Evolutionary conservation across 64 coral and sea anemone species (phyloP).

Genomic region (Actinia equina): DNA sequence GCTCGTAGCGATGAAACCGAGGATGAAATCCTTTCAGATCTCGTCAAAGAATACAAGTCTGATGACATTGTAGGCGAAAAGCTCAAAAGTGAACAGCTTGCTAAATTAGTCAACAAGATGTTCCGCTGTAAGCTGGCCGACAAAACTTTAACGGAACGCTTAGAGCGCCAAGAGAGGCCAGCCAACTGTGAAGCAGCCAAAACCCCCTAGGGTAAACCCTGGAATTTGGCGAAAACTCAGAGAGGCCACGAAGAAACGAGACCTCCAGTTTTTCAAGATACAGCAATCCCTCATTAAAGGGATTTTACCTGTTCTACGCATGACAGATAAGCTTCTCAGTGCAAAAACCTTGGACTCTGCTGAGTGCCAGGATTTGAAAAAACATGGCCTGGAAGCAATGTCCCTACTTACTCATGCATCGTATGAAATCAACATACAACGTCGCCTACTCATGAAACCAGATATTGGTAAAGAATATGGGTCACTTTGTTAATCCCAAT

Average conservation of each 20-base stretch:
- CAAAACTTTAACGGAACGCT: constrained; percentile 12
- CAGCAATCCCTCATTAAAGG: too few species aligned
- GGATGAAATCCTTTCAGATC: constrained; percentile 14
- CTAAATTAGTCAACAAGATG: constrained; percentile 19
- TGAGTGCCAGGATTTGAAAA: not conserved
- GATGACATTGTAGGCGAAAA: constrained; percentile 10
- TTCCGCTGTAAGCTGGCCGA: constrained; percentile 20
- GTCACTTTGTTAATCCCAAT: constrained; percentile 14
- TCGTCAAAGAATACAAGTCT: constrained; percentile 24
- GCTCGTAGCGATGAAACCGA: not conserved
- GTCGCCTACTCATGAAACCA: constrained; percentile 17
- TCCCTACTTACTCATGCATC: not conserved
- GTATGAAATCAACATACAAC: constrained; percentile 9
- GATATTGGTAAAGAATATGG: constrained; percentile 19
- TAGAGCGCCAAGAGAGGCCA: constrained; percentile 17
- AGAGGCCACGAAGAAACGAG: constrained; percentile 14
- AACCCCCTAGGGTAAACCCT: constrained; percentile 19
- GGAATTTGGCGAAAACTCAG: constrained; percentile 19
- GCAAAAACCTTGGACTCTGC: constrained; percentile 3
- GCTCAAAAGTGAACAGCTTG: constrained; percentile 9
- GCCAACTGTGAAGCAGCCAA: constrained; percentile 22
- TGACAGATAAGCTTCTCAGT: not conserved
- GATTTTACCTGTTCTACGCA: not conserved
- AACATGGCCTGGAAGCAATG: constrained; percentile 13
- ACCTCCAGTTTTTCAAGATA: not conserved